Base-by-base conservation (phyloP, 2,797 vertebrate species). In the Silurus aristotelis region DNA sequence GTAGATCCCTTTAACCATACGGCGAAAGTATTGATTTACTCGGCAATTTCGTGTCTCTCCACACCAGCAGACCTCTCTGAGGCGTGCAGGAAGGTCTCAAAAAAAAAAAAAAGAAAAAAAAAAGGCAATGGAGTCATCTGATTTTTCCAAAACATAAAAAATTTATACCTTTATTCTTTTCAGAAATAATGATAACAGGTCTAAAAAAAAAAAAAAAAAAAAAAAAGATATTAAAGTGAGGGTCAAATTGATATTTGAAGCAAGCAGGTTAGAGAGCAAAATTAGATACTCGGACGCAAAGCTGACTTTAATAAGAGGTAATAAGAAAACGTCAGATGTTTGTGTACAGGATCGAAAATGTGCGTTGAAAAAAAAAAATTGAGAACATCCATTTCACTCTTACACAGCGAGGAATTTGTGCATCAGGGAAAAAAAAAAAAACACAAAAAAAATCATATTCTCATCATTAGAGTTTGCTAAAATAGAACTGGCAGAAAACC, bases 1-100 rank as follows among this genome's bases (percentile, higher is more conserved):
- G 95, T 90, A 91, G 95, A 96, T 96, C 94, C 92, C 93, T 94
- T 63, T 93, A 95, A 95, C 95, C 95, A 94, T 95, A 95, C 94
- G 92, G 92, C 56, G 19, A 90, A 90, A 87, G 94, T 95, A 96
- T 96, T 96, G 96, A 96, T 96, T 97, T 96, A 96, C 96, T 94
- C 94, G 89, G 95, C 96, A 96, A 97, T 96, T 97, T 94, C 90
- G 92, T 92, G 94, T 97, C 95, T 94, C 94, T 94, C 91, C 92
- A 91, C 86, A 91, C 92, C 94, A 94, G 90, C 91, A 93, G 93
- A 93, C 93, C 94, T 94, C 94, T 94, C 93, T 94, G 90, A 87
- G 92, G 93, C 92, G 92, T 93, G 93, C 93, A 95, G 92, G 95
- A 96, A 93, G 93, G 92, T 91, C 89, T 80, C 91, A 4, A 66